A percentile compares a stretch with the other conserved stretches of the same genome.
phyloP scores from a whole-genome alignment of 2,113 vertebrate species.

The Gymnocephalus cernua region DNA sequence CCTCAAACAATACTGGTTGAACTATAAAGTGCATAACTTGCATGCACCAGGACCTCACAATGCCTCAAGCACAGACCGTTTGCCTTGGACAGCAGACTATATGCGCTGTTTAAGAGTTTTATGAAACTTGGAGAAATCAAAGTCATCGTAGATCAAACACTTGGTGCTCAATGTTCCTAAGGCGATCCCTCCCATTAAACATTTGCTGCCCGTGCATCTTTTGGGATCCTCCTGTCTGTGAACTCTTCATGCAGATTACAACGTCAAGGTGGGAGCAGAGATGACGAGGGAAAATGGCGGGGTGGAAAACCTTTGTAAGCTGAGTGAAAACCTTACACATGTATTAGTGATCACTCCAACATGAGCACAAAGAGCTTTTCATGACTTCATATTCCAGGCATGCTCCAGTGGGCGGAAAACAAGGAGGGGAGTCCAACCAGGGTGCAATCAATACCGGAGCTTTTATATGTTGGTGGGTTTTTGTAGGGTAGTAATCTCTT shows the following conservation, averaged over 20 bases:
- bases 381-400: conserved; percentile 74
- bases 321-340: conserved; percentile 55
- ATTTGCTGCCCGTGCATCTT: conserved; percentile 11
- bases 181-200: conserved; percentile 1
- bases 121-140: background rate
- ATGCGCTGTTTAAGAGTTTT: background rate
- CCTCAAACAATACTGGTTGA: background rate
- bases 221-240: conserved; percentile 27
- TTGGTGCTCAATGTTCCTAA: background rate
- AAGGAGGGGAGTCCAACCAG: conserved; percentile 65
- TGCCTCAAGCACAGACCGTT: background rate
- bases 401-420: conserved; percentile 65
- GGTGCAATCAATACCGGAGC: conserved; percentile 64
- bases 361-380: conserved; percentile 69
- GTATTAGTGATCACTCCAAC: conserved; percentile 64
- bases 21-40: background rate
- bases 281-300: conserved; percentile 15
- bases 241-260: conserved; percentile 21
- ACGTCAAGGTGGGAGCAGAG: conserved; percentile 14
- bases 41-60: background rate
- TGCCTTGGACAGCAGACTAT: background rate
- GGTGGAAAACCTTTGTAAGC: conserved; percentile 37
- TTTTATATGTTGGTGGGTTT: conserved; percentile 50
- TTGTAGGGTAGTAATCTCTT: conserved; percentile 43
- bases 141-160: conserved; percentile 6